phyloP scores from a whole-genome alignment of 2,113 vertebrate species.

The Nesoenas mayeri region DNA sequence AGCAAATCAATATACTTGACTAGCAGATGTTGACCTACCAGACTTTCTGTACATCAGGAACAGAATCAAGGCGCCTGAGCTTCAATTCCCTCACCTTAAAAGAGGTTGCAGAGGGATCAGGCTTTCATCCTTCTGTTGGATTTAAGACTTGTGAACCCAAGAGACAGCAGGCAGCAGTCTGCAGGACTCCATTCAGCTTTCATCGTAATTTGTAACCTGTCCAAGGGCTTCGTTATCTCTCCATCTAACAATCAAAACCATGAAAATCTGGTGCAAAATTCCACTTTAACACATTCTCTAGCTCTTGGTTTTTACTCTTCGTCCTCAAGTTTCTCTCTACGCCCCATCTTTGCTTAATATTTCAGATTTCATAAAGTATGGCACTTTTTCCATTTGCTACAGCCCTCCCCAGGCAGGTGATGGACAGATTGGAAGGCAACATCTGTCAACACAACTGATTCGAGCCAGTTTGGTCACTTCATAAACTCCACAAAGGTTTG shows the following conservation, averaged over 20 bases:
- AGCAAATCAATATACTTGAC: background rate
- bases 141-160: background rate
- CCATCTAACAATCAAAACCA: background rate
- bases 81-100: background rate
- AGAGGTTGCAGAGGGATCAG: background rate
- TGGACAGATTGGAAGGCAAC: background rate
- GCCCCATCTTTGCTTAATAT: background rate
- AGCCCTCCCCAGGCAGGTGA: background rate
- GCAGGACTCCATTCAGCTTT: background rate
- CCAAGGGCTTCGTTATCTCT: background rate
- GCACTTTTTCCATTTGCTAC: background rate
- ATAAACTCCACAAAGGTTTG: background rate
- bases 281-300: background rate
- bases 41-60: rapidly evolving
- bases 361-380: background rate
- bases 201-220: background rate
- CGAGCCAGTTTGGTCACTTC: background rate
- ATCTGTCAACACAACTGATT: background rate
- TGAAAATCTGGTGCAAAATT: rapidly evolving
- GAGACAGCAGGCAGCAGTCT: background rate
- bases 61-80: background rate
- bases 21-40: background rate
- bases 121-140: background rate
- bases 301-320: background rate
- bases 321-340: background rate